These are phyloP conservation scores for Drosophila mulleri DNA, from an alignment of 2,888 invertebrate genomes.

Conservation along the genomic window DNA sequence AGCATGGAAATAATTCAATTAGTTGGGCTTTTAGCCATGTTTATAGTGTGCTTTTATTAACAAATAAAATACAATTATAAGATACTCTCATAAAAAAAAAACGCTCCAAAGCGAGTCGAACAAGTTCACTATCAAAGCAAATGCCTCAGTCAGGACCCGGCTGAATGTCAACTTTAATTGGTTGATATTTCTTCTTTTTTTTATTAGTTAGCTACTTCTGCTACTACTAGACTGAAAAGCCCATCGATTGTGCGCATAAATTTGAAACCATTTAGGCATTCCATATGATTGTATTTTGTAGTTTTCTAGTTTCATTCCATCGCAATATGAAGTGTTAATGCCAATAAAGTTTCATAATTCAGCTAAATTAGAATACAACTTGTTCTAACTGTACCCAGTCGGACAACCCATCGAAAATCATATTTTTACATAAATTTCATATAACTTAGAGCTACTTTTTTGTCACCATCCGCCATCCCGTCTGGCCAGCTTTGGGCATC, in stretches of 20 bases:
- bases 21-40: constrained; percentile 55
- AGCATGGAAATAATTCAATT: constrained; percentile 76
- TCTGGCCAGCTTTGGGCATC: constrained; percentile 52
- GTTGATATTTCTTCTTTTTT: constrained; percentile 39
- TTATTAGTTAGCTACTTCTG: constrained; percentile 47
- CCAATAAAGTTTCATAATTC: constrained; percentile 44
- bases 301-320: constrained; percentile 11
- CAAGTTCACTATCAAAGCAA: constrained; percentile 22
- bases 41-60: constrained; percentile 22
- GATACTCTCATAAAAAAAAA: constrained; percentile 38
- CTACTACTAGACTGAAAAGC: constrained; percentile 13
- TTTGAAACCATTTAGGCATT: constrained; percentile 37
- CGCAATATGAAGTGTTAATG: constrained; percentile 53
- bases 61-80: constrained; percentile 64
- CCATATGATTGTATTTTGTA: constrained; percentile 23
- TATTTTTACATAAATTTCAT: constrained; percentile 58
- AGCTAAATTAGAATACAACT: constrained; percentile 30
- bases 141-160: constrained; percentile 22
- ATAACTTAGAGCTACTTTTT: constrained; percentile 50
- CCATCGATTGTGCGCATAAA: constrained; percentile 51
- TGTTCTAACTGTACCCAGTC: constrained; percentile 27
- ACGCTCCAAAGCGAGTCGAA: constrained; percentile 39
- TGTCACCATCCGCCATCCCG: constrained; percentile 34
- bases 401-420: constrained; percentile 18
- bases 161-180: constrained; percentile 44